phyloP scores from a whole-genome alignment of 2,113 vertebrate species.

The Willisornis vidua region DNA sequence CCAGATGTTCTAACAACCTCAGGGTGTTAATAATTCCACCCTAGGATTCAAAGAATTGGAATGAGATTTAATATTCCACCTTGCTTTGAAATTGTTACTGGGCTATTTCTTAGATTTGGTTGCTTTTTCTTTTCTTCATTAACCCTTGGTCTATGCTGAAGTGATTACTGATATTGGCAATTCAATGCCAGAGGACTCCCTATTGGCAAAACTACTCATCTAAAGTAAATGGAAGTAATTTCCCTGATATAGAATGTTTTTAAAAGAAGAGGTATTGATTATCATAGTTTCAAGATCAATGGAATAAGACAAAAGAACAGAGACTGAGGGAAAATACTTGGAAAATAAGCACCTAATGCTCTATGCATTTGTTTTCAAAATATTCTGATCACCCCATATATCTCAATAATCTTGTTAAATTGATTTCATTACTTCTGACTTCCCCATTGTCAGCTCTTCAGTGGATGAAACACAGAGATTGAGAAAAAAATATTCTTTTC shows the following conservation, averaged over 20 bases:
- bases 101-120: neutral
- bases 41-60: neutral
- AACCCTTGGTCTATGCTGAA: neutral
- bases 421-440: neutral
- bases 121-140: neutral
- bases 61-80: neutral
- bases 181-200: neutral
- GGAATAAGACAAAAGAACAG: neutral
- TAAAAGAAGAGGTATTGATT: neutral
- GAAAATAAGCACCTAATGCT: neutral
- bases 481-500: neutral
- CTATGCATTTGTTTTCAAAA: neutral
- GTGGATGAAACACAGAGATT: neutral
- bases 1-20: neutral
- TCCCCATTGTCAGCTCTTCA: neutral
- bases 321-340: neutral
- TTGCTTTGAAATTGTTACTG: conserved; percentile 8
- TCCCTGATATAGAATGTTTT: neutral
- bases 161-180: neutral
- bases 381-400: neutral
- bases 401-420: neutral
- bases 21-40: neutral
- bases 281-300: neutral
- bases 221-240: neutral
- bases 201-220: neutral